Evolutionary conservation across 2,888 invertebrate species (phyloP).

Genomic region (Stramonita haemastoma): DNA sequence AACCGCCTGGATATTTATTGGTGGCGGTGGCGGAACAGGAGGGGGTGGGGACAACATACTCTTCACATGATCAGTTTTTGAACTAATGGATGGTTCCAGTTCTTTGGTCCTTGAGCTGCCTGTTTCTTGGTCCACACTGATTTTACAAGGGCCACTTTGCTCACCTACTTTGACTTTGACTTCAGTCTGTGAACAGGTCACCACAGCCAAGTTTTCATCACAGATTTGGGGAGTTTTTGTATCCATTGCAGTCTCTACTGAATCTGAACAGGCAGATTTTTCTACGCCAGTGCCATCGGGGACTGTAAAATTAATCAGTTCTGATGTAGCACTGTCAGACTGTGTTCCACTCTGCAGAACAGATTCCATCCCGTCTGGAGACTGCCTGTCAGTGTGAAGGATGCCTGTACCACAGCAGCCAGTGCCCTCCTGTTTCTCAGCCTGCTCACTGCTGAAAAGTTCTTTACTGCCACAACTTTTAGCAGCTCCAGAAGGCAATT

Average conservation of each 20-base stretch:
- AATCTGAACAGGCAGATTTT: not conserved
- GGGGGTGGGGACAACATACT: slow-evolving; percentile 16
- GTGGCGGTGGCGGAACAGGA: not conserved
- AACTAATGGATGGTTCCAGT: not conserved
- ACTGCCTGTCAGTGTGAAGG: not conserved
- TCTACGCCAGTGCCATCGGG: not conserved
- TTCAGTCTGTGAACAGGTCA: not conserved
- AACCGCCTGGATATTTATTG: not conserved
- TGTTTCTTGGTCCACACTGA: slow-evolving; percentile 12
- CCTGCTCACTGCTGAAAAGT: not conserved
- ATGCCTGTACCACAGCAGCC: not conserved
- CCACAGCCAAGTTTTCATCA: slow-evolving; percentile 22
- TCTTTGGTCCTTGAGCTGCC: slow-evolving; percentile 34
- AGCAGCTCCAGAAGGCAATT: not conserved
- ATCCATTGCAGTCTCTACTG: not conserved
- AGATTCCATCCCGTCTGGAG: not conserved
- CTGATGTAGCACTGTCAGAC: not conserved
- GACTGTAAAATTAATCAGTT: not conserved
- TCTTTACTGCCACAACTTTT: not conserved
- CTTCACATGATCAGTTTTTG: not conserved
- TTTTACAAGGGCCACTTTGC: not conserved
- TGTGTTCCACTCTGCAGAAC: not conserved
- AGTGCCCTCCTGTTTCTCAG: not conserved
- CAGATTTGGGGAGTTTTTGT: not conserved
- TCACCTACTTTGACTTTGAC: not conserved